These are phyloP conservation scores for Serripes groenlandicus DNA, from an alignment of 2,888 invertebrate species.

Conservation along the genomic window DNA sequence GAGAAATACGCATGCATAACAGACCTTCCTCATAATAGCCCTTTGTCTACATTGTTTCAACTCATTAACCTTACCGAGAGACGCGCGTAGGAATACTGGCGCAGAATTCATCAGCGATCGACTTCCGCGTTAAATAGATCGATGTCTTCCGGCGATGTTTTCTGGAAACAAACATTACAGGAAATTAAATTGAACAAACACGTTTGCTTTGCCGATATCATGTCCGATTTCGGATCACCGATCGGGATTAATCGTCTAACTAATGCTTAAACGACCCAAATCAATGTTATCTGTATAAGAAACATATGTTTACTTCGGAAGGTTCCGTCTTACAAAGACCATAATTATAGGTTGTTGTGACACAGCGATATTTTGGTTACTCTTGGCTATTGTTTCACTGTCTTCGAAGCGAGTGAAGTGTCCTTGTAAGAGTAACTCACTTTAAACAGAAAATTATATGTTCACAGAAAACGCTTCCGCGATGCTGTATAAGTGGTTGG, in stretches of 20 bases:
- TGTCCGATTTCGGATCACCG: conserved; percentile 42
- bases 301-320: conserved; percentile 63
- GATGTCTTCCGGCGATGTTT: conserved; percentile 38
- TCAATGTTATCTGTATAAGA: conserved; percentile 63
- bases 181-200: conserved; percentile 54
- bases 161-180: conserved; percentile 45
- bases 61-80: too few species aligned
- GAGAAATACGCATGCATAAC: too few species aligned
- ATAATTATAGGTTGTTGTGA: conserved; percentile 45
- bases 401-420: background rate
- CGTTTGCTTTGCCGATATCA: conserved; percentile 41
- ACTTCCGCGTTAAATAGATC: background rate
- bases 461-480: conserved; percentile 16
- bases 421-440: background rate
- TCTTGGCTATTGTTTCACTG: conserved; percentile 33
- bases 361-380: conserved; percentile 43
- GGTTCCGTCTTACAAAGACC: conserved; percentile 21
- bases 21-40: too few species aligned
- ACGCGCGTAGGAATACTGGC: too few species aligned
- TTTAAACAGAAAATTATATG: conserved; percentile 22
- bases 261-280: conserved; percentile 50
- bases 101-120: background rate
- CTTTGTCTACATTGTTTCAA: too few species aligned
- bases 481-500: background rate
- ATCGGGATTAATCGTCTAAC: conserved; percentile 55